Evolutionary conservation across 2,888 invertebrate species (phyloP).

Genomic region (Graphium colonna): DNA sequence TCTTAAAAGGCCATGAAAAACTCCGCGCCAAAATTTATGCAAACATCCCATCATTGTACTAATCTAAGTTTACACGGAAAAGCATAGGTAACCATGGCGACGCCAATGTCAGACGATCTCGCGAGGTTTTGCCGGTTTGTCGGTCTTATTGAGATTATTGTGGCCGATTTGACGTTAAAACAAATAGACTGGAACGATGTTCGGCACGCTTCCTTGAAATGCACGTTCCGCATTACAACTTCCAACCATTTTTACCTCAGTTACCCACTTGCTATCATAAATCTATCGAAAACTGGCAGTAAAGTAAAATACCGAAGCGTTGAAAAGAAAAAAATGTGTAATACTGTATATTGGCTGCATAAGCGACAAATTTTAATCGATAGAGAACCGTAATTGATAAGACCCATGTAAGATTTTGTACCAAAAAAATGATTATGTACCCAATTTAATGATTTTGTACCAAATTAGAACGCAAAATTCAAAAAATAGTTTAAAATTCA

Average conservation of each 20-base stretch:
- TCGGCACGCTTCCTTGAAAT: slow-evolving; percentile 1
- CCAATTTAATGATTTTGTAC: too few species aligned
- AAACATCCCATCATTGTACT: background rate
- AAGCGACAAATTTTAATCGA: too few species aligned
- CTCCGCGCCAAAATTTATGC: background rate
- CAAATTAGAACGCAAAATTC: too few species aligned
- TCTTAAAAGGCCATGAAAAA: background rate
- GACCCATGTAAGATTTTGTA: too few species aligned
- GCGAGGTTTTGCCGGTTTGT: slow-evolving; percentile 1
- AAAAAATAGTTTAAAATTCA: too few species aligned
- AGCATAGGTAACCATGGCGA: slow-evolving; percentile 1
- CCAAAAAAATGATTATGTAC: too few species aligned
- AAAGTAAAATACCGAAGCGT: background rate
- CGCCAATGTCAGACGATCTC: background rate
- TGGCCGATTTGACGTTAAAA: slow-evolving; percentile 5
- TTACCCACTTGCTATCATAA: background rate
- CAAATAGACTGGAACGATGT: slow-evolving; percentile 7
- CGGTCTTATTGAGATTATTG: slow-evolving; percentile 8
- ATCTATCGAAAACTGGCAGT: too few species aligned
- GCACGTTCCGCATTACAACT: slow-evolving; percentile 10
- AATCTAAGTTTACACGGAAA: slow-evolving; percentile 9
- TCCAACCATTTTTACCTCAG: background rate
- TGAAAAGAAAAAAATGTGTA: background rate
- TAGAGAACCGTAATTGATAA: too few species aligned
- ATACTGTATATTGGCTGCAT: too few species aligned